A percentile compares a stretch with the other conserved stretches of the same genome.
These are phyloP conservation scores for Philopotamus ludificatus DNA, from an alignment of 1,140 invertebrate species.

Conservation along the genomic window DNA sequence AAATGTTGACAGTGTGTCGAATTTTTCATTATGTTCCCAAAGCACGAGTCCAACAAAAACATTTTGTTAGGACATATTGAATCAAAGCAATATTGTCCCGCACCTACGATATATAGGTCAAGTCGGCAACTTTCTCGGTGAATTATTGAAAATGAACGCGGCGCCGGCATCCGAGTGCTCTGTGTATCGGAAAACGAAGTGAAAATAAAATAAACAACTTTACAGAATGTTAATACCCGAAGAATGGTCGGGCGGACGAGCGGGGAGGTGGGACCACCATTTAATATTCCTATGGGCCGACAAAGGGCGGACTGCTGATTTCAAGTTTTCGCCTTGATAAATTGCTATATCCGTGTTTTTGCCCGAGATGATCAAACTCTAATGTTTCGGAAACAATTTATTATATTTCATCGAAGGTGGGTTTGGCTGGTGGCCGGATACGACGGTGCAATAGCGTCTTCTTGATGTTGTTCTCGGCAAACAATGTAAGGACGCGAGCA, in stretches of 20 bases:
- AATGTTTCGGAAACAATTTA: conserved; percentile 19
- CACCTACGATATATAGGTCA: too few relatives aligned
- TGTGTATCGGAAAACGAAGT: neutral
- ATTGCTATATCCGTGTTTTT: conserved; percentile 15
- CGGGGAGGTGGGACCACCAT: conserved; percentile 7
- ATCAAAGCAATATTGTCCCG: too few relatives aligned
- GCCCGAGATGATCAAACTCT: conserved; percentile 19
- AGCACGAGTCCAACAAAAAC: too few relatives aligned
- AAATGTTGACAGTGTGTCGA: too few relatives aligned
- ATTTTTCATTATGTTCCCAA: too few relatives aligned
- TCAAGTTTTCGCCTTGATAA: conserved; percentile 23
- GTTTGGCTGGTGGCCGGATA: too few relatives aligned
- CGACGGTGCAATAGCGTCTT: too few relatives aligned
- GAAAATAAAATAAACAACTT: conserved; percentile 13
- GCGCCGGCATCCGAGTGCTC: neutral
- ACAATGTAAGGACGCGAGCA: conserved; percentile 1
- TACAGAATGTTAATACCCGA: conserved; percentile 6
- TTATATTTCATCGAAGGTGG: too few relatives aligned
- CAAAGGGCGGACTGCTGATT: conserved; percentile 23
- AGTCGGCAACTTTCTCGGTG: too few relatives aligned
- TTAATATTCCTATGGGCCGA: conserved; percentile 14
- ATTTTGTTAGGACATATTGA: too few relatives aligned
- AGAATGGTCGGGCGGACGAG: neutral
- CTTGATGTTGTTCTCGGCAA: conserved; percentile 1
- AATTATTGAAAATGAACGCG: conserved; percentile 5